Evolutionary conservation across 2,888 invertebrate genomes (phyloP), one percentile per base, ranked within the genome.

Genomic region (Gisinianus flammeolus): DNA sequence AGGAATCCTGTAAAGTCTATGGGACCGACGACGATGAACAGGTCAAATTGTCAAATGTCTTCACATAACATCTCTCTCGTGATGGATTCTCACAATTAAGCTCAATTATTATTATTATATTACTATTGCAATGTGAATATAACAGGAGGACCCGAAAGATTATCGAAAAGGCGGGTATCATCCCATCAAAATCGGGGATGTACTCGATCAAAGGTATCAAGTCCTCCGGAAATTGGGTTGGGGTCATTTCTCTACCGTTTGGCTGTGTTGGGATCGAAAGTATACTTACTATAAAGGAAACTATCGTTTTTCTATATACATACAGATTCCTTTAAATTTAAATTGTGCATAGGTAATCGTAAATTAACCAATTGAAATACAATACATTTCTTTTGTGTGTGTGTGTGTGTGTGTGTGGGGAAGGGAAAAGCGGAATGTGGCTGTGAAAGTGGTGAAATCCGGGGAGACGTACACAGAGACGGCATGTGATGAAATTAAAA

Each of bases 191-290:
- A 89, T 90, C 79, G 91, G 91, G 24, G 90, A 91, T 83, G 86
- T 91, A 30, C 90, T 90, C 86, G 88, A 90, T 85, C 87, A 87
- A 79, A 87, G 90, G 78, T 92, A 92, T 86, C 90, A 91, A 87
- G 91, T 92, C 73, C 89, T 92, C 76, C 87, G 92, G 86, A 94
- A 94, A 88, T 89, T 94, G 28, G 94, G 94, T 78, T 94, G 93
- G 93, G 94, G 94, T 8, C 94, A 94, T 87, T 94, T 94, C 87
- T 94, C 94, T 73, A 94, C 94, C 2, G 94, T 95, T 6, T 94
- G 94, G 94, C 90, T 94, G 70, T 93, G 93, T 86, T 91, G 93
- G 89, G 94, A 94, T 87, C 89, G 8, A n/a, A 19, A 6, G 66
- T 30, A 26, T 24, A 26, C 26, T 58, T n/a, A n/a, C n/a, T n/a